Evolutionary conservation across 1,140 invertebrate species (phyloP).

Genomic region (Bursaphelenchus mucronatus): DNA sequence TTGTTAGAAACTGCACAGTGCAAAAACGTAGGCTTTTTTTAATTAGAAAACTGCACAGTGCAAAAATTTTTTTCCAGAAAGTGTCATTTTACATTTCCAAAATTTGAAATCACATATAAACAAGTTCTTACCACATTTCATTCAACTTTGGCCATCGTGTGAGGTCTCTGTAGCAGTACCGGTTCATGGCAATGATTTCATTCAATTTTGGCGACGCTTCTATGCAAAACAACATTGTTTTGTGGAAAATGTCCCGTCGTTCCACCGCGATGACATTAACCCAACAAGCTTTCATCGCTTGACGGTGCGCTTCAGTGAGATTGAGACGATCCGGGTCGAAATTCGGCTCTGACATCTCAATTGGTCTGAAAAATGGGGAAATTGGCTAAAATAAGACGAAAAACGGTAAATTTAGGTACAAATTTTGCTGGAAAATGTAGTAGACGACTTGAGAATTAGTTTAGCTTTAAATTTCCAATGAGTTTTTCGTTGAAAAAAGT

Average conservation of each 20-base stretch:
- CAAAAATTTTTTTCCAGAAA: neutral
- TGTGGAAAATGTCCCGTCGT: conserved; percentile 45
- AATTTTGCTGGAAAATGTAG: too few species aligned
- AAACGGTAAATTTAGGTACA: too few species aligned
- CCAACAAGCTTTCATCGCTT: conserved; percentile 28
- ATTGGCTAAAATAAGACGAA: too few species aligned
- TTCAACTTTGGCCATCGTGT: conserved; percentile 55
- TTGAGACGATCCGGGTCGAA: neutral
- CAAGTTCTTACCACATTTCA: conserved; percentile 37
- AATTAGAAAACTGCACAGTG: neutral
- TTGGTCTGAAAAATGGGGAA: too few species aligned
- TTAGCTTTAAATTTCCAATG: too few species aligned
- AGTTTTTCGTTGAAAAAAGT: too few species aligned
- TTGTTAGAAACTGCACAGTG: conserved; percentile 1
- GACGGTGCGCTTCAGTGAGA: conserved; percentile 9
- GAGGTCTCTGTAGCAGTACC: conserved; percentile 50
- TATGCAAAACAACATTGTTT: conserved; percentile 57
- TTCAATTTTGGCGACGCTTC: conserved; percentile 55
- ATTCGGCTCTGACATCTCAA: too few species aligned
- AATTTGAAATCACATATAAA: too few species aligned
- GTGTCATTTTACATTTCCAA: neutral
- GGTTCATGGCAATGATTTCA: conserved; percentile 55
- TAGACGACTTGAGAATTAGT: too few species aligned
- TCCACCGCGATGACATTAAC: conserved; percentile 7
- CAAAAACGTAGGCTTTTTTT: neutral